A percentile compares a stretch with the other conserved stretches of the same genome.
Evolutionary conservation across 2,113 vertebrate species (phyloP).

Genomic region (Ptilonorhynchus violaceus): DNA sequence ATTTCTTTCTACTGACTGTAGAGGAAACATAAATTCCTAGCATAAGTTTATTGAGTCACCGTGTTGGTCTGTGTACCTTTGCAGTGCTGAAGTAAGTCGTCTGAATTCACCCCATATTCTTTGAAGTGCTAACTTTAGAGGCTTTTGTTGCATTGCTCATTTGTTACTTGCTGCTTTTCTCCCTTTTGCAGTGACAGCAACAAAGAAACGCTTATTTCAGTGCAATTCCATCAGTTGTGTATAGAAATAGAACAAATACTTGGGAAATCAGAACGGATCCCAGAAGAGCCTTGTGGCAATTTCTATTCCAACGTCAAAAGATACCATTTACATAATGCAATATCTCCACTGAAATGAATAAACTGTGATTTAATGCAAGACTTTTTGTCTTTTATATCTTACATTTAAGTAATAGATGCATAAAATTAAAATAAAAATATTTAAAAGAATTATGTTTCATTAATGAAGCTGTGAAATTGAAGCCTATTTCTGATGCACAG

Average conservation of each 20-base stretch:
- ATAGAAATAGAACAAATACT: conserved; percentile 9
- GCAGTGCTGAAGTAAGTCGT: not conserved
- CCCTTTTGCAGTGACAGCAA: not conserved
- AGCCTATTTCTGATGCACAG: not conserved
- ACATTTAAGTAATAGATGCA: not conserved
- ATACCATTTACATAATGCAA: not conserved
- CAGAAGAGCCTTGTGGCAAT: not conserved
- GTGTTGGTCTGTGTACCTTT: not conserved
- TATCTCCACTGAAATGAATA: not conserved
- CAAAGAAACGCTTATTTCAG: conserved; percentile 11
- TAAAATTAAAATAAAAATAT: not conserved
- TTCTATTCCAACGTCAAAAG: conserved; percentile 4
- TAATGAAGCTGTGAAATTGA: not conserved
- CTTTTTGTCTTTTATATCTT: not conserved
- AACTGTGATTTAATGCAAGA: not conserved
- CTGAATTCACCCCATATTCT: not conserved
- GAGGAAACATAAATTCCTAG: not conserved
- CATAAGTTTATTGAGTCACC: not conserved
- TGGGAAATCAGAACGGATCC: conserved; percentile 27
- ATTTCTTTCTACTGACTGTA: not conserved
- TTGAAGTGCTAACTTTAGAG: not conserved
- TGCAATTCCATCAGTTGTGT: not conserved
- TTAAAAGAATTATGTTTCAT: not conserved
- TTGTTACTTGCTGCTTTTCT: not conserved
- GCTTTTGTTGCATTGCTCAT: not conserved